Evolutionary conservation across 2,888 invertebrate species (phyloP), one percentile per base, ranked within the genome.

Genomic region (Nematopogon swammerdamellus): DNA sequence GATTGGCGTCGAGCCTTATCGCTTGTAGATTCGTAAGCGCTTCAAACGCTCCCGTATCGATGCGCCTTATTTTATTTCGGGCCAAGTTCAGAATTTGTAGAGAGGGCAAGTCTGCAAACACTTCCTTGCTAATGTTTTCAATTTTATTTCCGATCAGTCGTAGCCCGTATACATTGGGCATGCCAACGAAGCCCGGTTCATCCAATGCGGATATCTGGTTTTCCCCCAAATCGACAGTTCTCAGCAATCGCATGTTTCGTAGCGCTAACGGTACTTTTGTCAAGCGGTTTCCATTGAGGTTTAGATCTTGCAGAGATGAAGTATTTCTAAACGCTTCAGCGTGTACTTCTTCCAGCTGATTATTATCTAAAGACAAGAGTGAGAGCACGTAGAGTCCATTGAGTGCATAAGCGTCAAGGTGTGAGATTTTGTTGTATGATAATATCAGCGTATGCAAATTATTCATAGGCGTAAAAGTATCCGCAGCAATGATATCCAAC

Each of bases 241-340:
- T 85, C 61, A 97, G 77, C 61, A 93, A 81, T 56, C 91, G 85
- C 89, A 95, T 90, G 72, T 92, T 90, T 65, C 88, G 85, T 53
- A 95, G 71, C 19, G 94, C 94, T 60, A 86, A 70, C 45, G 95
- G 95, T 59, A 94, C 86, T 59, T 84, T 82, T 64, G 87, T 87
- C 61, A 95, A 80, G 63, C 87, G 85, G 75, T 95, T 95, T 53
- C 90, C 91, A 72, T 92, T 93, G 63, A 95, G 81, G 80, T 94
- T 92, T 59, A 96, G 82, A 73, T 95, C 95, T 74, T 93, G 91
- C 62, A 95, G 81, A 54, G 91, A 91, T 57, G 92, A 93, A 65
- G 94, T 94, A 76, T 95, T 95, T 61, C 89, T 84, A 65, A 95
- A 94, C 52, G 94, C 92, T 64, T 92, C 91, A 45, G 89, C 87